These are phyloP conservation scores for Anticlea derivata DNA, from an alignment of 2,888 invertebrate species.

Conservation along the genomic window DNA sequence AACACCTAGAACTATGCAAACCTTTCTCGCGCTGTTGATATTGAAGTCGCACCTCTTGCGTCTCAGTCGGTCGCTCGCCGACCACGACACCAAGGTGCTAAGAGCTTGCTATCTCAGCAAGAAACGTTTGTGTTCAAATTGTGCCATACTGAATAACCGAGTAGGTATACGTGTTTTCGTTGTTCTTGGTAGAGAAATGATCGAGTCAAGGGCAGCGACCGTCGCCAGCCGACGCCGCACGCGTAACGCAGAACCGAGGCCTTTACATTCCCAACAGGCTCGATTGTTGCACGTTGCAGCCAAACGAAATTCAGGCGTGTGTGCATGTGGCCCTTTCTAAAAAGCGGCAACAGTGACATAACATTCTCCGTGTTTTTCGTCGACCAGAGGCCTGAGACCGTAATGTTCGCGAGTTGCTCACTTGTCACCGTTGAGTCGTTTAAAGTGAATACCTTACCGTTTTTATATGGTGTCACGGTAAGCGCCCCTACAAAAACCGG, in stretches of 20 bases:
- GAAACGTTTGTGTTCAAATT: not conserved
- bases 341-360: constrained; percentile 1
- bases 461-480: no score
- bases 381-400: no score
- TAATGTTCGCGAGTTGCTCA: no score
- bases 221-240: constrained; percentile 52
- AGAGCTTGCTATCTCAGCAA: not conserved
- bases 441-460: no score
- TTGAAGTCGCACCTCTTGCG: no score
- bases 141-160: not conserved
- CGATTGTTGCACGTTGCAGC: constrained; percentile 40
- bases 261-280: constrained; percentile 70
- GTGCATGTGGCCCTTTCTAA: constrained; percentile 13
- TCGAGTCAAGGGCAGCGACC: constrained; percentile 76
- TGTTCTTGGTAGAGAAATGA: constrained; percentile 52
- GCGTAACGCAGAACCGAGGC: constrained; percentile 60
- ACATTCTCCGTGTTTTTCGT: no score
- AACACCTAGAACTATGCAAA: no score
- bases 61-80: no score
- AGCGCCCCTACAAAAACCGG: no score
- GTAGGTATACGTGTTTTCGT: constrained; percentile 24
- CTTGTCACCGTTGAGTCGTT: no score
- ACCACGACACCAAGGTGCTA: no score
- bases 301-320: constrained; percentile 20
- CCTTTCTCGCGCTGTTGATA: no score